Evolutionary conservation across 1,140 invertebrate genomes (phyloP).

Genomic region (Hypothenemus hampei): DNA sequence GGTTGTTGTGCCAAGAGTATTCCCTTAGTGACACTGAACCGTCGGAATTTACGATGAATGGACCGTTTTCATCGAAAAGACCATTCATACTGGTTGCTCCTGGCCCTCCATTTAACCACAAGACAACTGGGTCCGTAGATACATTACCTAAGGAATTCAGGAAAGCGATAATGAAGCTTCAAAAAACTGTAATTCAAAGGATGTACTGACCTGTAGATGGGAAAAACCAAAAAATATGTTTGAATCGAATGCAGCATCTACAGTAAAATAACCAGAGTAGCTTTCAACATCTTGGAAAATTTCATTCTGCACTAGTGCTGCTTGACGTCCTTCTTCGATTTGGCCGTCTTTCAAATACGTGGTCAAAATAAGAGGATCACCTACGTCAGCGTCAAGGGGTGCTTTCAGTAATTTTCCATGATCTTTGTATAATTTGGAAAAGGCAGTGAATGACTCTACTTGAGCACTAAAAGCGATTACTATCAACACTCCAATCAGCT

Average conservation of each 20-base stretch:
- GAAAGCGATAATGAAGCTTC: not conserved
- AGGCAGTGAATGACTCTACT: too few relatives aligned
- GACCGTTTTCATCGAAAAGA: conserved; percentile 67
- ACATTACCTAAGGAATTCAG: conserved; percentile 30
- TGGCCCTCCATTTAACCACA: conserved; percentile 75
- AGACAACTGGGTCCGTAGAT: conserved; percentile 55
- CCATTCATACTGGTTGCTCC: conserved; percentile 65
- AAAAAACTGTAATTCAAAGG: not conserved
- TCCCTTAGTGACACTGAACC: conserved; percentile 48
- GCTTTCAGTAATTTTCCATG: conserved; percentile 33
- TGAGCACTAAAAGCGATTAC: too few relatives aligned
- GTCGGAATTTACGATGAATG: conserved; percentile 48
- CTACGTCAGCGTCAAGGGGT: conserved; percentile 11
- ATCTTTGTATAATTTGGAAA: conserved; percentile 5
- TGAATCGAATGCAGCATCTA: conserved; percentile 58
- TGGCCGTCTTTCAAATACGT: conserved; percentile 49
- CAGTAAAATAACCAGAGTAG: conserved; percentile 65
- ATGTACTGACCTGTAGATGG: conserved; percentile 50
- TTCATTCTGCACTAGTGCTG: conserved; percentile 14
- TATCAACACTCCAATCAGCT: too few relatives aligned
- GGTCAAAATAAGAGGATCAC: conserved; percentile 49
- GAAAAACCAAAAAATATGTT: conserved; percentile 77
- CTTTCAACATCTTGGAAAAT: conserved; percentile 30
- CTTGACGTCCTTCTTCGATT: conserved; percentile 40
- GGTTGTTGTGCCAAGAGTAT: conserved; percentile 52